phyloP scores from a whole-genome alignment of 2,797 vertebrate genomes.

The Melanogrammus aeglefinus region DNA sequence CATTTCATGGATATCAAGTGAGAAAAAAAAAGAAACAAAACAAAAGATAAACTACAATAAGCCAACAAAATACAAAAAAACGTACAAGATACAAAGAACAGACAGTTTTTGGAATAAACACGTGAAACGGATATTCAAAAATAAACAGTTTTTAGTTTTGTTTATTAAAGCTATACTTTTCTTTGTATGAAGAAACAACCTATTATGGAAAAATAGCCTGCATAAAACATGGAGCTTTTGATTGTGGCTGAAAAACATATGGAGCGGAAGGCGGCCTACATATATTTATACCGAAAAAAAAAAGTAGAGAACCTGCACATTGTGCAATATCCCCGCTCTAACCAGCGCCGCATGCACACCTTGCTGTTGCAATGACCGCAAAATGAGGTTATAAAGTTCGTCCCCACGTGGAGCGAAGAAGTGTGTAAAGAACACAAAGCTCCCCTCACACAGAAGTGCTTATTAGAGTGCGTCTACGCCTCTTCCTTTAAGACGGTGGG shows the following conservation, averaged over 20 bases:
- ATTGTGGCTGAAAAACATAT: too few species aligned
- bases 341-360: conserved; percentile 25
- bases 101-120: neutral
- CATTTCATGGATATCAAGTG: conserved; percentile 55
- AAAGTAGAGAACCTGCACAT: conserved; percentile 16
- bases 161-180: too few species aligned
- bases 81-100: conserved; percentile 7
- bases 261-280: conserved; percentile 15
- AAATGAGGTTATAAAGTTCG: conserved; percentile 28
- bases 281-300: conserved; percentile 34
- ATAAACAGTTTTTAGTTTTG: too few species aligned
- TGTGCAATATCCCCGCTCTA: conserved; percentile 14
- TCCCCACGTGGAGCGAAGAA: neutral
- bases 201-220: conserved; percentile 12
- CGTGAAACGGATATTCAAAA: too few species aligned
- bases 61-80: conserved; percentile 36
- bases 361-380: conserved; percentile 14
- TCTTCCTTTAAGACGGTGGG: conserved; percentile 16
- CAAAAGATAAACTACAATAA: conserved; percentile 34
- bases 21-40: conserved; percentile 28
- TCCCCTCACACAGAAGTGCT: neutral
- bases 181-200: neutral
- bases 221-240: neutral
- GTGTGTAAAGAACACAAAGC: too few species aligned
- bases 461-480: conserved; percentile 17